Conservation (phyloP, 2,113 vertebrate genomes). For the Turnix velox region DNA sequence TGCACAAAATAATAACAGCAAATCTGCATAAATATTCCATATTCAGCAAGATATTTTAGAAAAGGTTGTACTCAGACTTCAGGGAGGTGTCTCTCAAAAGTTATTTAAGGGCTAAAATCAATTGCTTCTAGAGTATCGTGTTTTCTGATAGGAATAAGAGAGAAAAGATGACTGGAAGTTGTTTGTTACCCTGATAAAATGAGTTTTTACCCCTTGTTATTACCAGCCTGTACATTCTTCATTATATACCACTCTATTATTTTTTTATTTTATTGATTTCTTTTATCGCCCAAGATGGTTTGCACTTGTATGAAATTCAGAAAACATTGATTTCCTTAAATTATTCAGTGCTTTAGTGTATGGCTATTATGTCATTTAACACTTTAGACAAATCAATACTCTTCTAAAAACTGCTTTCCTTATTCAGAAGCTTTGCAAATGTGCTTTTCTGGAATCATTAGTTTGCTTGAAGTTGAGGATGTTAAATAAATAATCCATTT, state of each 20-base stretch:
- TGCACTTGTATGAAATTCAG: constrained; percentile 71
- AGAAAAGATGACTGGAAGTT: constrained; percentile 64
- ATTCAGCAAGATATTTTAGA: constrained; percentile 14
- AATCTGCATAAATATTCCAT: constrained; percentile 33
- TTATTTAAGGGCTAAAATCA: constrained; percentile 68
- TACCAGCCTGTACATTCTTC: constrained; percentile 66
- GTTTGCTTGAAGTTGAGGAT: constrained; percentile 20
- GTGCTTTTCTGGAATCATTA: constrained; percentile 56
- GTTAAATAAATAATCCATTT: constrained; percentile 58
- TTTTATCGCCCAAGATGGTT: constrained; percentile 68
- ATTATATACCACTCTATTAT: constrained; percentile 59
- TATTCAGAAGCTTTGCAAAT: constrained; percentile 53
- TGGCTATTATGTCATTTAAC: constrained; percentile 73
- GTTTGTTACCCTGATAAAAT: constrained; percentile 61
- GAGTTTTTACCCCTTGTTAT: constrained; percentile 68
- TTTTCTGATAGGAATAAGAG: constrained; percentile 65
- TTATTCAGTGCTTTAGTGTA: constrained; percentile 76
- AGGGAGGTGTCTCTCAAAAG: constrained; percentile 56
- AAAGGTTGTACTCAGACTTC: constrained; percentile 37
- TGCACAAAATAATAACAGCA: constrained; percentile 7
- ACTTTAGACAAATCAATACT: constrained; percentile 75
- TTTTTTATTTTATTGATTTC: constrained; percentile 75
- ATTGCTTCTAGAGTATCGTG: constrained; percentile 34
- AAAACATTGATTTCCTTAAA: constrained; percentile 79
- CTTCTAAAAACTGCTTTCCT: constrained; percentile 61